phyloP scores from a whole-genome alignment of 2,888 invertebrate genomes.

The Crepidodera aurea region DNA sequence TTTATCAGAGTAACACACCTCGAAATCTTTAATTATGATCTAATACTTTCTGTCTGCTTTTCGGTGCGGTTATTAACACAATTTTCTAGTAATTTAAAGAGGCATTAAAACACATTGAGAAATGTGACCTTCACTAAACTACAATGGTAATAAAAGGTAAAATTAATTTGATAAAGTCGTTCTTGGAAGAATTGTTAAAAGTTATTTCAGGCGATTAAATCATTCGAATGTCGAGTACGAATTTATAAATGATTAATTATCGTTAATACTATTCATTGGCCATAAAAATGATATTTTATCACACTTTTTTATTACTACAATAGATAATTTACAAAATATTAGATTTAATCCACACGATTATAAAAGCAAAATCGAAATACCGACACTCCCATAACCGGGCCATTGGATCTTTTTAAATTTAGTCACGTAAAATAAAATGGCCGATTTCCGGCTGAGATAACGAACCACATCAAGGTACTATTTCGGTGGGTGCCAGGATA shows the following conservation, averaged over 20 bases:
- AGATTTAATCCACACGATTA: no score
- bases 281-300: no score
- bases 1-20: conserved; percentile 6
- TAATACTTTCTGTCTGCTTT: conserved; percentile 10
- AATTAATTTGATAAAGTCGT: not conserved
- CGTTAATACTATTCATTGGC: not conserved
- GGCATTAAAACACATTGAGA: not conserved
- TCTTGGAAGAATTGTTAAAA: not conserved
- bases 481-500: no score
- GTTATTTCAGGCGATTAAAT: not conserved
- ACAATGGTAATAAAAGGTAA: not conserved
- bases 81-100: conserved; percentile 2
- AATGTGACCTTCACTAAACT: not conserved
- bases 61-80: not conserved
- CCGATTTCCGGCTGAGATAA: no score
- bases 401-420: no score
- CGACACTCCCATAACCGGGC: no score
- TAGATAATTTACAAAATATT: no score
- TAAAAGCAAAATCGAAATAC: no score
- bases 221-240: not conserved
- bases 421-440: no score
- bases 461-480: no score
- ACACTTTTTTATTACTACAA: no score
- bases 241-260: not conserved
- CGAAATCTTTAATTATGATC: conserved; percentile 11